phyloP scores from a whole-genome alignment of 2,888 invertebrate species.

The Lissocephala sabroskyi region DNA sequence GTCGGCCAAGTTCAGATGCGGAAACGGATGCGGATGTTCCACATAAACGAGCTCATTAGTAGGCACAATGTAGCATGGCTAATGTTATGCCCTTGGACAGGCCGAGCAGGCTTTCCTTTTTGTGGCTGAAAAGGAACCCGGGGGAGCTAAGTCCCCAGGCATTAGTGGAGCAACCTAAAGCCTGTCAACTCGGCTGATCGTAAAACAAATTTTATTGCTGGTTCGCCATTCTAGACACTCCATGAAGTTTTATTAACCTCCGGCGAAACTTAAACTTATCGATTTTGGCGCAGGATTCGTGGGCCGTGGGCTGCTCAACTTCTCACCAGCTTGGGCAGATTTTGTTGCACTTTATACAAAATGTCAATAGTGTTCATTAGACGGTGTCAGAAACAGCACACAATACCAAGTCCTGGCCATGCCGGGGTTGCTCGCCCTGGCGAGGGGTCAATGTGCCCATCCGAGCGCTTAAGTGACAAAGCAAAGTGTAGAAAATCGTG shows the following conservation, averaged over 20 bases:
- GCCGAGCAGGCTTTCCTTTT: too few relatives aligned
- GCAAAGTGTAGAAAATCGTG: too few relatives aligned
- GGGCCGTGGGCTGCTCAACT: too few relatives aligned
- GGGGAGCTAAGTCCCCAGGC: constrained; percentile 5
- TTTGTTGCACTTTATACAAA: constrained; percentile 19
- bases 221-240: constrained; percentile 56
- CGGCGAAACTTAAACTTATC: too few relatives aligned
- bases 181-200: constrained; percentile 19
- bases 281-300: too few relatives aligned
- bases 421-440: too few relatives aligned
- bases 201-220: constrained; percentile 45
- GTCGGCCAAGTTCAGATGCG: constrained; percentile 13
- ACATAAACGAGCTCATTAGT: constrained; percentile 45
- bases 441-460: too few relatives aligned
- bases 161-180: constrained; percentile 37
- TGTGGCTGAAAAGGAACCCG: neutral
- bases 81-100: too few relatives aligned
- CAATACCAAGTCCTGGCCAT: too few relatives aligned
- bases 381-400: too few relatives aligned
- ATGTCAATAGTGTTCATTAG: constrained; percentile 57
- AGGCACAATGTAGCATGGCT: constrained; percentile 37
- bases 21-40: constrained; percentile 43
- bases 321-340: too few relatives aligned
- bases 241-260: constrained; percentile 40
- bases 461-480: too few relatives aligned